A percentile compares a stretch with the other conserved stretches of the same genome.
Conservation (phyloP, 2,888 invertebrate species). For the Candidula unifasciata region DNA sequence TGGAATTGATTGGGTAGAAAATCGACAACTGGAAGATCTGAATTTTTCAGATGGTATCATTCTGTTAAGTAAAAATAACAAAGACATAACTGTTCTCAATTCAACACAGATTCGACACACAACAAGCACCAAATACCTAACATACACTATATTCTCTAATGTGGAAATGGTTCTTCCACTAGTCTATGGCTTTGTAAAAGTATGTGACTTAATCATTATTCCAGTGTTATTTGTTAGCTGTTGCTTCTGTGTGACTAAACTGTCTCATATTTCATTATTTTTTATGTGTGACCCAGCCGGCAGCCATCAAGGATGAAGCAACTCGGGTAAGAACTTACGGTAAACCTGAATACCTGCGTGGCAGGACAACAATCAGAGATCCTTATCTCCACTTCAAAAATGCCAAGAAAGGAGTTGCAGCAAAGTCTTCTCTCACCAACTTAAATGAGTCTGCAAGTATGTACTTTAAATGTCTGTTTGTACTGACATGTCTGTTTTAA, state of each 20-base stretch:
- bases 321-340: conserved; percentile 71
- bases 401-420: conserved; percentile 61
- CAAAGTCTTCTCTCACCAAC: conserved; percentile 33
- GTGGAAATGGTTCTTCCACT: too few relatives aligned
- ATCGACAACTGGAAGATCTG: too few relatives aligned
- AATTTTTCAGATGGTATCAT: too few relatives aligned
- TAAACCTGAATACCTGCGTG: conserved; percentile 71
- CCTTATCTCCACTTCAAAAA: conserved; percentile 71
- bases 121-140: too few relatives aligned
- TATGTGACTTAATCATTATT: too few relatives aligned
- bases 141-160: too few relatives aligned
- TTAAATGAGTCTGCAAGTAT: conserved; percentile 46
- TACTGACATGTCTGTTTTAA: not conserved
- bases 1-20: too few relatives aligned
- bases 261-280: not conserved
- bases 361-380: conserved; percentile 69
- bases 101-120: too few relatives aligned
- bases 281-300: conserved; percentile 6
- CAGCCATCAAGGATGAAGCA: conserved; percentile 58
- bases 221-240: not conserved
- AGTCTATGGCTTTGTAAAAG: too few relatives aligned
- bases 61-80: too few relatives aligned
- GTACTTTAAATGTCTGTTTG: not conserved
- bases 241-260: not conserved
- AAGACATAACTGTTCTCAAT: too few relatives aligned